phyloP scores from a whole-genome alignment of 2,888 invertebrate genomes.

The Drosophila mimica region DNA sequence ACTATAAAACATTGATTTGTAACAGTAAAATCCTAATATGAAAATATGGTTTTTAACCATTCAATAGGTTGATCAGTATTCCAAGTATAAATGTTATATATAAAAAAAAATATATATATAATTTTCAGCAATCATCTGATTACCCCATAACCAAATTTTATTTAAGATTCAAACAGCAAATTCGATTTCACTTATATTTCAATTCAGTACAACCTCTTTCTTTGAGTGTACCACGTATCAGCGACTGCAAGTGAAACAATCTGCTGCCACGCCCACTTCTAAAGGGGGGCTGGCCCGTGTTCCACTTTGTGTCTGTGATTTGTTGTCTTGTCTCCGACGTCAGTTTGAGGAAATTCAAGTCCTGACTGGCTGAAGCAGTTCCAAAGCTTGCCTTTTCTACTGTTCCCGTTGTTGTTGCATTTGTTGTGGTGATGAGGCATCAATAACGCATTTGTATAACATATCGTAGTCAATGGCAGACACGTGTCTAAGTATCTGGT shows the following conservation, averaged over 20 bases:
- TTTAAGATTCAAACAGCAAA: neutral
- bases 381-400: constrained; percentile 15
- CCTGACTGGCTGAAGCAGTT: neutral
- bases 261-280: constrained; percentile 11
- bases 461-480: constrained; percentile 72
- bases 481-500: constrained; percentile 73
- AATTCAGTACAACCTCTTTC: neutral
- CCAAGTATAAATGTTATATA: neutral
- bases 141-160: no score
- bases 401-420: constrained; percentile 22
- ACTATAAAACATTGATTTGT: no score
- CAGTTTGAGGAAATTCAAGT: constrained; percentile 36
- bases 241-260: constrained; percentile 31
- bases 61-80: neutral
- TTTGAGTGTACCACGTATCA: neutral
- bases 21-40: rapidly evolving
- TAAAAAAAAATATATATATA: neutral
- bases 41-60: neutral
- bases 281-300: constrained; percentile 9
- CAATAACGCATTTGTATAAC: constrained; percentile 77
- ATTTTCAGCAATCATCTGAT: no score
- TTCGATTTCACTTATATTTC: neutral
- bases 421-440: constrained; percentile 60
- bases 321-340: constrained; percentile 43
- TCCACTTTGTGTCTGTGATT: constrained; percentile 22